A percentile compares a stretch with the other conserved stretches of the same genome.
Evolutionary conservation across 2,113 vertebrate genomes (phyloP).

Genomic region (Abramis brama): DNA sequence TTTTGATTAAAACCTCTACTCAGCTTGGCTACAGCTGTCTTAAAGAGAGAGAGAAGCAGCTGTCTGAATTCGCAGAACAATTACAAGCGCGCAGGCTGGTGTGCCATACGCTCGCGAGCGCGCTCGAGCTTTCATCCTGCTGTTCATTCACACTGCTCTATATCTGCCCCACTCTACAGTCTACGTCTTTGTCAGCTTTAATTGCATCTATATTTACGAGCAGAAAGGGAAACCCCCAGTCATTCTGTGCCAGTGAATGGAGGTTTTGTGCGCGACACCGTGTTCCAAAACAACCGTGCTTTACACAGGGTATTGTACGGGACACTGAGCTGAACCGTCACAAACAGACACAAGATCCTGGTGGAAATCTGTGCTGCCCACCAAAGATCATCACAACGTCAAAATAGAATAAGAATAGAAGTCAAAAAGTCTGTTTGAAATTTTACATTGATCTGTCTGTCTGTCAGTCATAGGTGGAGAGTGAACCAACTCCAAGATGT

Average conservation of each 20-base stretch:
- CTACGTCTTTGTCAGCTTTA: conserved; percentile 37
- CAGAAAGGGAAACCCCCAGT: conserved; percentile 12
- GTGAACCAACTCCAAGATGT: no score
- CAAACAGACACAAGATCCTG: conserved; percentile 37
- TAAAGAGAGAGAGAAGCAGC: conserved; percentile 36
- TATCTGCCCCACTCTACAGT: neutral
- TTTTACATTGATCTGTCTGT: neutral
- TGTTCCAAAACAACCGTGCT: conserved; percentile 9
- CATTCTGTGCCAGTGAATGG: conserved; percentile 30
- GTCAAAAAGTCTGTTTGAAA: neutral
- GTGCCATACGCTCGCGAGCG: neutral
- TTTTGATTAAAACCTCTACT: conserved; percentile 54
- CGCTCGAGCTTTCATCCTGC: conserved; percentile 5
- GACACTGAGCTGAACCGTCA: conserved; percentile 29
- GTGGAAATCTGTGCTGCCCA: neutral
- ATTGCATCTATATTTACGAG: conserved; percentile 50
- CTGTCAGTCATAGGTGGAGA: neutral
- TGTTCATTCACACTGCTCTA: conserved; percentile 2
- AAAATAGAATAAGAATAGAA: neutral
- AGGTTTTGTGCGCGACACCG: conserved; percentile 41
- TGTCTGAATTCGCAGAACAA: conserved; percentile 50
- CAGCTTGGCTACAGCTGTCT: conserved; percentile 47
- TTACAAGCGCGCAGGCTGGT: conserved; percentile 32
- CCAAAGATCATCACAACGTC: conserved; percentile 4
- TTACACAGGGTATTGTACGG: neutral